Evolutionary conservation across 2,888 invertebrate species (phyloP), one percentile per base, ranked within the genome.

Genomic region (Ornithoptera priamus): DNA sequence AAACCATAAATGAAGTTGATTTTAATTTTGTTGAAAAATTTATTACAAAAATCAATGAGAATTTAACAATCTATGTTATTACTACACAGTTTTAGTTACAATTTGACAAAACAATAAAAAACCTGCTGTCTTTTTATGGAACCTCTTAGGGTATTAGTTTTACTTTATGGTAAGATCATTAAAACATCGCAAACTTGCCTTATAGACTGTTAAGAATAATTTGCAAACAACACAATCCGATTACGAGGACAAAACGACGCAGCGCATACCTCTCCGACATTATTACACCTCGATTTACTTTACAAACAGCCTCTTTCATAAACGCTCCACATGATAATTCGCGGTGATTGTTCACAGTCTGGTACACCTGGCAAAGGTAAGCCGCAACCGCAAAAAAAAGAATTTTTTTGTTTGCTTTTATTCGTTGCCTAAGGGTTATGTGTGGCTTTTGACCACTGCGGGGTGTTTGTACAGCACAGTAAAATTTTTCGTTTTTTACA

Each of bases 321-420:
- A 89, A 86, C 83, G 85, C 85, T 85, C 83, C 85, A 88, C 88
- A 87, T 89, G 89, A 88, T 90, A 90, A 92, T 89, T 87, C 88
- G 84, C 81, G 81, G 81, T 84, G 86, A 90, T 91, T 89, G 88
- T 92, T 89, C 90, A 91, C 85, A 90, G 92, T 92, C 92, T 92
- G 87, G 86, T 87, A 82, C 85, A 85, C 87, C 78, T 79, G 79
- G 85, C 82, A 89, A 89, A 90, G 89, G 88, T 86, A 85, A 87
- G 87, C 89, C 91, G 88, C 88, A 84, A 88, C 89, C 90, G 81
- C 89, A 89, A 89, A 90, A 88, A 88, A 85, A 89, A 89, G 90
- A 88, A 88, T 85, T 82, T 89, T 89, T 90, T 89, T 87, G 80
- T 82, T 86, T 87, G 24, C 57, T n/a, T 88, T 87, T 87, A 85